A percentile compares a stretch with the other conserved stretches of the same genome.
phyloP scores from a whole-genome alignment of 2,113 vertebrate species.

The Myiopsitta monachus region DNA sequence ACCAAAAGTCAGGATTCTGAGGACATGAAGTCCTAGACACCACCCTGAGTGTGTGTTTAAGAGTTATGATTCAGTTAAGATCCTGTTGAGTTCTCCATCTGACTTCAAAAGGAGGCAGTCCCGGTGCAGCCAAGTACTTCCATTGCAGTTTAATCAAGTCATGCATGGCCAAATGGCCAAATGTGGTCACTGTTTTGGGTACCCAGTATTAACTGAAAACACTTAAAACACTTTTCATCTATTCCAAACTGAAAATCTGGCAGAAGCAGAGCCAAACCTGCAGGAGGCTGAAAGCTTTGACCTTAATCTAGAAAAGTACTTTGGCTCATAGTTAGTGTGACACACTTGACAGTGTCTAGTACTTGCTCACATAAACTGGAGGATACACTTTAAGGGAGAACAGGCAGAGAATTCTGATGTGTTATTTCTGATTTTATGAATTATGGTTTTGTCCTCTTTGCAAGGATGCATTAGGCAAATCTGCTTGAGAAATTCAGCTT shows the following conservation, averaged over 20 bases:
- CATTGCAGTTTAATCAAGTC: background rate
- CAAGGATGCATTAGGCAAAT: background rate
- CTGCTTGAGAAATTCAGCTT: background rate
- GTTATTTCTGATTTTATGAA: background rate
- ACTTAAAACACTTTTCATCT: background rate
- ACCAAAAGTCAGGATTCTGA: background rate
- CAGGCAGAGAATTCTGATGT: background rate
- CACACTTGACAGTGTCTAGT: accelerated
- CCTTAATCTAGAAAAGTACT: background rate
- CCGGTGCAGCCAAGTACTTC: background rate
- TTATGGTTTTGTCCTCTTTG: background rate
- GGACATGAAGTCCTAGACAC: background rate
- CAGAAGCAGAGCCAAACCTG: background rate
- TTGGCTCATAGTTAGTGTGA: background rate
- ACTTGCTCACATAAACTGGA: background rate
- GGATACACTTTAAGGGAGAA: background rate
- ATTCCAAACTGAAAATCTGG: background rate
- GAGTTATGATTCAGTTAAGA: background rate
- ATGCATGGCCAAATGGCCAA: background rate
- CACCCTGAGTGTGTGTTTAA: background rate
- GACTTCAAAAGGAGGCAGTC: background rate
- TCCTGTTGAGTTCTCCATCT: background rate
- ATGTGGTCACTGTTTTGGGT: background rate
- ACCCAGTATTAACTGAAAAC: background rate
- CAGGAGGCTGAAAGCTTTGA: background rate